Conservation (phyloP, 2,797 vertebrate genomes). For the Okamejei kenojei region DNA sequence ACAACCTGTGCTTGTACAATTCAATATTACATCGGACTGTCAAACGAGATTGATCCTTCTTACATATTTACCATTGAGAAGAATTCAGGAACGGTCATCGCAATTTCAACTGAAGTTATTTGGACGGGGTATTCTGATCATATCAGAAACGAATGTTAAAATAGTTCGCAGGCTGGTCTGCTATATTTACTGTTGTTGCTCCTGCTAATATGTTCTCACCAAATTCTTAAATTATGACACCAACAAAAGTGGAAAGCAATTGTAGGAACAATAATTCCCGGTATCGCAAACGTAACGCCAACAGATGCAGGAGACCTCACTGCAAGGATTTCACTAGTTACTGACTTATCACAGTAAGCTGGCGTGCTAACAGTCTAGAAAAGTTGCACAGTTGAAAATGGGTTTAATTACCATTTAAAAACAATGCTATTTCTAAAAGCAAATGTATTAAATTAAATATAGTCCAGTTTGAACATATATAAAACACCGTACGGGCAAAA, state of each 20-base stretch:
- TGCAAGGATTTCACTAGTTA: neutral
- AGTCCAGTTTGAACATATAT: neutral
- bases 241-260: neutral
- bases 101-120: neutral
- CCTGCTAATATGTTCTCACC: too few relatives aligned
- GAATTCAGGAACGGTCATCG: neutral
- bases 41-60: slow-evolving; percentile 11
- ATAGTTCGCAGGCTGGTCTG: neutral
- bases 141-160: neutral
- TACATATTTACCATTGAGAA: neutral
- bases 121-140: neutral
- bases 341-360: neutral
- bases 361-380: neutral
- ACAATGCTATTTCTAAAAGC: neutral
- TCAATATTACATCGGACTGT: slow-evolving; percentile 1
- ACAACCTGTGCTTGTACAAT: neutral
- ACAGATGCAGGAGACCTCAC: too few relatives aligned
- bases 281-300: neutral
- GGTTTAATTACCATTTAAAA: neutral
- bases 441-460: neutral
- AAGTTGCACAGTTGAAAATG: neutral
- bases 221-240: neutral
- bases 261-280: neutral
- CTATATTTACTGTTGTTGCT: neutral
- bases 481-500: neutral